Percentiles rank a stretch among this genome's conserved stretches.
phyloP scores from a whole-genome alignment of 2,888 invertebrate species.

The Drosophila multiciliata region DNA sequence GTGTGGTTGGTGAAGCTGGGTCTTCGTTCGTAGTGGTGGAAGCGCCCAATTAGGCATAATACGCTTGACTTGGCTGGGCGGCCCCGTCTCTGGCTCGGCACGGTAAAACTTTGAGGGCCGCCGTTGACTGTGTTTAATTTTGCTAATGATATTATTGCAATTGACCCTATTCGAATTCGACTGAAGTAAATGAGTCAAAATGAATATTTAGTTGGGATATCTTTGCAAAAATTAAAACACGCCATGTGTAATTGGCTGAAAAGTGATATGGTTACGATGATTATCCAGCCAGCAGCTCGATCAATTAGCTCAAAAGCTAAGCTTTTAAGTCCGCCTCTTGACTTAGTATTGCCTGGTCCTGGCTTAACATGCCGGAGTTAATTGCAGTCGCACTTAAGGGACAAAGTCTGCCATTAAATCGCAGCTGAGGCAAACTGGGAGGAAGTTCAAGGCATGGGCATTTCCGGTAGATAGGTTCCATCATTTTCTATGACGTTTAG shows the following conservation, averaged over 20 bases:
- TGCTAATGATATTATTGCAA: slow-evolving; percentile 81
- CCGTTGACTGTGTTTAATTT: slow-evolving; percentile 73
- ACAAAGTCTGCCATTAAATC: slow-evolving; percentile 42
- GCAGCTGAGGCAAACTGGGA: slow-evolving; percentile 10
- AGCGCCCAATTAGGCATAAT: slow-evolving; percentile 81
- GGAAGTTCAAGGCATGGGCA: neutral
- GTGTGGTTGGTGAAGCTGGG: slow-evolving; percentile 12
- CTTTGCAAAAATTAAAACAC: slow-evolving; percentile 43
- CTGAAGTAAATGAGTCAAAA: slow-evolving; percentile 77
- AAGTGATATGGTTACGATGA: slow-evolving; percentile 63
- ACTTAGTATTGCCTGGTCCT: slow-evolving; percentile 28
- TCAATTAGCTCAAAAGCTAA: slow-evolving; percentile 67
- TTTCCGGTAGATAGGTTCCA: slow-evolving; percentile 21
- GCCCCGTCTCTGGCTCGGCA: slow-evolving; percentile 41
- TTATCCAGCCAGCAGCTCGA: slow-evolving; percentile 42
- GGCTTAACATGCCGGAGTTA: slow-evolving; percentile 43
- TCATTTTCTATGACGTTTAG: slow-evolving; percentile 64
- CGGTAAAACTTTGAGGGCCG: slow-evolving; percentile 51
- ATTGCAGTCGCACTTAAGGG: slow-evolving; percentile 58
- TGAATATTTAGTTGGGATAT: slow-evolving; percentile 70
- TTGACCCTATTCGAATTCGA: slow-evolving; percentile 80
- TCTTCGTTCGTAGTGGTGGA: slow-evolving; percentile 48
- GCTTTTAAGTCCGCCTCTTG: slow-evolving; percentile 53
- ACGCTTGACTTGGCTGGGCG: slow-evolving; percentile 73
- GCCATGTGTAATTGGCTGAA: slow-evolving; percentile 66